Percentiles rank a stretch among this genome's conserved stretches.
These are phyloP conservation scores for Vulpes vulpes DNA, from an alignment of 2,113 vertebrate species.

Conservation along the genomic window DNA sequence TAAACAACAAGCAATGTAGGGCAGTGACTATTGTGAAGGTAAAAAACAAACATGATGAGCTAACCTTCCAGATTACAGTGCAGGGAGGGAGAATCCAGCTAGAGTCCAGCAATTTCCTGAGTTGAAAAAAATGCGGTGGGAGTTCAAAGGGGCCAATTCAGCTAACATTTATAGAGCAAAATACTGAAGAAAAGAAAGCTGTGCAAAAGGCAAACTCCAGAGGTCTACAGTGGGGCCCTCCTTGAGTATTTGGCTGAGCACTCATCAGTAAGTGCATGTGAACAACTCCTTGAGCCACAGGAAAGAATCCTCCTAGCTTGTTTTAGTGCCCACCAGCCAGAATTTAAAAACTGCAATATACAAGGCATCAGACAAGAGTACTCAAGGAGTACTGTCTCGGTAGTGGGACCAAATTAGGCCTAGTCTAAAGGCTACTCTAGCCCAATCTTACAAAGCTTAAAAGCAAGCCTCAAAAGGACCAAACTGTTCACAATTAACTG, in stretches of 20 bases:
- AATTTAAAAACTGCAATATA: not conserved
- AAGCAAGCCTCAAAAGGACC: slow-evolving; percentile 3
- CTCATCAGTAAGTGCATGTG: not conserved
- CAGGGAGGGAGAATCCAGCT: not conserved
- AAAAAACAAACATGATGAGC: not conserved
- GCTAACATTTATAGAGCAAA: not conserved
- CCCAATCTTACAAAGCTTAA: not conserved
- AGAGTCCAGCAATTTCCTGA: not conserved
- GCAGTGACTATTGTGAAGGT: not conserved
- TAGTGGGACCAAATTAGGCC: not conserved
- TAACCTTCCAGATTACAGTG: not conserved
- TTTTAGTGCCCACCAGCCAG: not conserved
- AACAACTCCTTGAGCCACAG: not conserved
- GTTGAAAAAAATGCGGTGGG: not conserved
- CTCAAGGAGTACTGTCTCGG: not conserved
- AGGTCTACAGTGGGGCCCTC: not conserved
- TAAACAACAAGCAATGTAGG: not conserved
- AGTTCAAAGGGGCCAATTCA: not conserved
- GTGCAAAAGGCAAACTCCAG: not conserved
- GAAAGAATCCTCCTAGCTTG: slow-evolving; percentile 3
- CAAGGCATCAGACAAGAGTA: not conserved
- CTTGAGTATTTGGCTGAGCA: not conserved
- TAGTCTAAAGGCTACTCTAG: not conserved
- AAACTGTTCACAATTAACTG: not conserved
- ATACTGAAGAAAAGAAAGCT: slow-evolving; percentile 1